Conservation (phyloP, 1,140 invertebrate species). For the Melanaphis sacchari region DNA sequence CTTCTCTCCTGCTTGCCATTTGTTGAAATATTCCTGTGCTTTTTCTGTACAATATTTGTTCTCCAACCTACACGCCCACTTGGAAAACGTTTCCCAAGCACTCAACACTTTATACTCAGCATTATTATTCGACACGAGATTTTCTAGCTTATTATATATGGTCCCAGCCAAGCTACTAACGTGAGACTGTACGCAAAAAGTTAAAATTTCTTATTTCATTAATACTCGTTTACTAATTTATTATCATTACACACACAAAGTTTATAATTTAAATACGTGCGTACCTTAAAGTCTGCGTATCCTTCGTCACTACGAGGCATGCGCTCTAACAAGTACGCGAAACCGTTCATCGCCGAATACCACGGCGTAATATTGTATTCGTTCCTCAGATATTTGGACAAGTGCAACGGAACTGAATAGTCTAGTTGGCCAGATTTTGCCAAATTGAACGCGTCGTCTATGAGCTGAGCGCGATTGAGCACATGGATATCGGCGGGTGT, state of each 20-base stretch:
- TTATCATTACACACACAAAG: not conserved
- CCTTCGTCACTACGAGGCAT: conserved; percentile 64
- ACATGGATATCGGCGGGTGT: conserved; percentile 65
- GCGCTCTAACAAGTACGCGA: conserved; percentile 11
- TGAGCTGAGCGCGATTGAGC: conserved; percentile 78
- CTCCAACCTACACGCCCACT: not conserved
- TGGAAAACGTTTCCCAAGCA: not conserved
- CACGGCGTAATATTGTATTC: conserved; percentile 82
- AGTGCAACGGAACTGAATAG: conserved; percentile 50
- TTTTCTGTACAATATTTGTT: not conserved
- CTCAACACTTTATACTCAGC: not conserved
- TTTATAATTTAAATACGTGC: not conserved
- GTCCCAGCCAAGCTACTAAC: not conserved
- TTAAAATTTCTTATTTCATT: not conserved
- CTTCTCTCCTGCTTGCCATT: not conserved
- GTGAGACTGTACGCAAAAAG: not conserved
- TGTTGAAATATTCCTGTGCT: not conserved
- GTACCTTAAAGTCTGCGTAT: conserved; percentile 64
- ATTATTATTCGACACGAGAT: not conserved
- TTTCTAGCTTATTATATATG: not conserved
- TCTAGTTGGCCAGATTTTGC: conserved; percentile 66
- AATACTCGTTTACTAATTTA: not conserved
- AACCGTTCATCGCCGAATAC: conserved; percentile 71
- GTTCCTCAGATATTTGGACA: conserved; percentile 63
- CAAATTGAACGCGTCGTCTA: conserved; percentile 83